Base-by-base conservation (phyloP, 2,888 invertebrate genomes). In the Antheraea assamensis region DNA sequence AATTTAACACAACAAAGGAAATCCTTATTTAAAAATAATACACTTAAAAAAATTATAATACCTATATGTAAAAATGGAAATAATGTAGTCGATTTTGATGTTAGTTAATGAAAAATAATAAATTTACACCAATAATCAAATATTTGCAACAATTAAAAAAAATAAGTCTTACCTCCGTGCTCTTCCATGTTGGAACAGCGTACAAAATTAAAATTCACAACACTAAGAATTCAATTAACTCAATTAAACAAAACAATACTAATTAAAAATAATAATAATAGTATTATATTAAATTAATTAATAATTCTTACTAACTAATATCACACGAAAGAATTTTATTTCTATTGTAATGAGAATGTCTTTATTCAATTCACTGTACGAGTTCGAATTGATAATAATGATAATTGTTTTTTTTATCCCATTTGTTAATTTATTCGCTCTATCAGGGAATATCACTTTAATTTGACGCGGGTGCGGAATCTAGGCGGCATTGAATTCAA, bases 401-500 rank as follows among this genome's bases (percentile, higher is more conserved):
- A 30, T 30, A 5, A 30, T 64, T 27, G 24, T 27, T 64, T 70
- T 58, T 80, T 87, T 90, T 92, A 92, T 90, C 91, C 92, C 92
- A 91, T 92, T 91, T 88, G 89, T 88, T 71, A 74, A 55, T 78
- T 77, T 75, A 42, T 71, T 73, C 72, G 75, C 1, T 70, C 47
- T 75, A 64, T 47, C 47, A 71, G 75, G 74, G 71, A 80, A 70
- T 76, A 71, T 84, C 79, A 83, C 87, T 92, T 92, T 87, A 93
- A 91, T 87, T 93, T 93, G 78, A 93, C 93, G 77, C 93, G 90
- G 70, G 90, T 87, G 75, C 90, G 90, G 76, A 85, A 87, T 74
- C 81, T 88, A 74, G 87, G 90, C 89, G 87, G 89, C 92, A 92
- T 91, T 91, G 49, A 71, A 47, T 70, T 42, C 2, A 47, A 19